Evolutionary conservation across 2,888 invertebrate species (phyloP).

Genomic region (Drosophila histrio): DNA sequence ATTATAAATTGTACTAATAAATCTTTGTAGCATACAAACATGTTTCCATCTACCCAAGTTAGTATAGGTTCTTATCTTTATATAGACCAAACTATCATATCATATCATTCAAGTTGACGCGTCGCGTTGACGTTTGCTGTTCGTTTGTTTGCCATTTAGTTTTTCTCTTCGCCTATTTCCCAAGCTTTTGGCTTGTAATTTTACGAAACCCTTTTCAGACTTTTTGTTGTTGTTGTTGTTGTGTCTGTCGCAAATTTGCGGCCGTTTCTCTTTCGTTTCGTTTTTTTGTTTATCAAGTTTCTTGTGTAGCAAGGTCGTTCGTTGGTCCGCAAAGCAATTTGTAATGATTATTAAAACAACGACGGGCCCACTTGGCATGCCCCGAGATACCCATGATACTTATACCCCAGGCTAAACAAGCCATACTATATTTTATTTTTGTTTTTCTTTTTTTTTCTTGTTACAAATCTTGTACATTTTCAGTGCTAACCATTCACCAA

Average conservation of each 20-base stretch:
- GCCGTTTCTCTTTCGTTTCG: constrained; percentile 40
- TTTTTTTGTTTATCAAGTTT: constrained; percentile 61
- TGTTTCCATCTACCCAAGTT: background rate
- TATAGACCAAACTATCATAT: constrained; percentile 15
- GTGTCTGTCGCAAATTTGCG: constrained; percentile 50
- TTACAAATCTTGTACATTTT: constrained; percentile 47
- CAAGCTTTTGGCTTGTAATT: constrained; percentile 56
- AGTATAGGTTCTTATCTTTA: constrained; percentile 38
- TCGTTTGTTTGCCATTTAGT: constrained; percentile 22
- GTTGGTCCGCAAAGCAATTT: constrained; percentile 75
- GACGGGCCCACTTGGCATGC: constrained; percentile 62
- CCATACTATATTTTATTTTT: constrained; percentile 28
- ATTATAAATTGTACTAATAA: constrained; percentile 6
- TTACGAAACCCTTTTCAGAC: constrained; percentile 53
- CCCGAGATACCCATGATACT: constrained; percentile 42
- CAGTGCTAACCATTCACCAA: constrained; percentile 63
- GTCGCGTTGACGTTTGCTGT: constrained; percentile 32
- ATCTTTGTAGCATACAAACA: constrained; percentile 10
- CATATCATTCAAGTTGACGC: constrained; percentile 30
- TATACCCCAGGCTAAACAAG: constrained; percentile 59
- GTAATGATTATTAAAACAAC: constrained; percentile 79
- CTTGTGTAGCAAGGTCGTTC: constrained; percentile 78
- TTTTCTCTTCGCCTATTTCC: constrained; percentile 47
- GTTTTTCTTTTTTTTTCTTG: constrained; percentile 9
- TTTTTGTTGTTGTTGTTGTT: constrained; percentile 16